phyloP scores from a whole-genome alignment of 2,113 vertebrate species.

The Passer montanus region DNA sequence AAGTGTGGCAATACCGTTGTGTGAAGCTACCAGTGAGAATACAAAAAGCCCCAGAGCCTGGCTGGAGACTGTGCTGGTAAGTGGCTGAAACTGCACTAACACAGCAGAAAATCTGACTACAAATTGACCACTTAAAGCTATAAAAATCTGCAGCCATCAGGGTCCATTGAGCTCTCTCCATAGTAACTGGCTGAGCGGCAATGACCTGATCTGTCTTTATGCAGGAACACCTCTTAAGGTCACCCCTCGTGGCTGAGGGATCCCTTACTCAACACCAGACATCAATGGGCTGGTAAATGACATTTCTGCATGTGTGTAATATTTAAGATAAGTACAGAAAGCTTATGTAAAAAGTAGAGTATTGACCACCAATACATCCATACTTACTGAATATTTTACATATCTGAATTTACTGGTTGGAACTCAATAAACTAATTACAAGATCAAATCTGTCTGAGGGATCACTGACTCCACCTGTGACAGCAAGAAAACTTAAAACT shows the following conservation, averaged over 20 bases:
- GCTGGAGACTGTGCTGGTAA: not conserved
- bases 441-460: not conserved
- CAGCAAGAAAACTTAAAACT: not conserved
- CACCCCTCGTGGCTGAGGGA: not conserved
- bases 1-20: not conserved
- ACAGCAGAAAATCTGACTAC: not conserved
- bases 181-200: accelerated
- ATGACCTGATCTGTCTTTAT: not conserved
- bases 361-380: not conserved
- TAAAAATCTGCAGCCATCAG: not conserved
- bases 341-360: not conserved
- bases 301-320: not conserved
- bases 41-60: not conserved
- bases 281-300: not conserved
- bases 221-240: not conserved
- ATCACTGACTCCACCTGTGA: not conserved
- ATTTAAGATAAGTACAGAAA: not conserved
- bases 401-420: not conserved
- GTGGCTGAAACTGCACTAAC: not conserved
- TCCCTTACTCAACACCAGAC: not conserved
- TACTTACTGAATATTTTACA: not conserved
- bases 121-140: not conserved
- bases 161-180: not conserved
- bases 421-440: not conserved
- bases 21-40: not conserved